Conservation (phyloP, 2,888 invertebrate genomes). For the Drosophila multiciliata region DNA sequence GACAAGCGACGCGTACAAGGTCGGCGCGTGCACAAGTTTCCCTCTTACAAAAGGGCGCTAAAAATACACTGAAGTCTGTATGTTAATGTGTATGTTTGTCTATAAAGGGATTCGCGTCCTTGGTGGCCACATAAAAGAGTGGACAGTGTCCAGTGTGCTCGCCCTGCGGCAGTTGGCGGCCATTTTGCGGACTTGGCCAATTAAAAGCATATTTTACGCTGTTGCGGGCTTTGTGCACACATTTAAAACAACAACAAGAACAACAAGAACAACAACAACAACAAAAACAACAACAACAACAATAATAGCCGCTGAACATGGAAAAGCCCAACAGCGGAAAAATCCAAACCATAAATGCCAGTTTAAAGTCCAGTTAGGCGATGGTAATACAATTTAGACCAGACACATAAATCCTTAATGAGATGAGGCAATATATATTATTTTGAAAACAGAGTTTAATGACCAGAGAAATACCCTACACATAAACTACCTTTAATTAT, state of each 20-base stretch:
- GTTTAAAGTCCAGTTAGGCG: constrained; percentile 46
- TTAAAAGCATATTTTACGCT: constrained; percentile 71
- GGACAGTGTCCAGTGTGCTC: constrained; percentile 27
- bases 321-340: constrained; percentile 32
- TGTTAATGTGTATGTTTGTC: neutral
- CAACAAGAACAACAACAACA: constrained; percentile 30
- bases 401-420: constrained; percentile 6
- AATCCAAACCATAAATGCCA: constrained; percentile 39
- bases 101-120: constrained; percentile 54
- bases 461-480: neutral
- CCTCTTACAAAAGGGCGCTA: constrained; percentile 53
- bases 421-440: neutral
- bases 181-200: constrained; percentile 63
- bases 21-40: neutral
- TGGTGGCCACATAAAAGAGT: constrained; percentile 32
- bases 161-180: constrained; percentile 24
- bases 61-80: constrained; percentile 48
- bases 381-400: constrained; percentile 19
- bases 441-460: neutral
- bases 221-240: constrained; percentile 52
- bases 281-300: constrained; percentile 26
- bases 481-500: neutral
- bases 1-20: constrained; percentile 41
- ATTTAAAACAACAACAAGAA: constrained; percentile 23
- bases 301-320: constrained; percentile 12